A percentile compares a stretch with the other conserved stretches of the same genome.
These are phyloP conservation scores for Drosophila jambulina DNA, from an alignment of 1,140 invertebrate genomes.

Conservation along the genomic window DNA sequence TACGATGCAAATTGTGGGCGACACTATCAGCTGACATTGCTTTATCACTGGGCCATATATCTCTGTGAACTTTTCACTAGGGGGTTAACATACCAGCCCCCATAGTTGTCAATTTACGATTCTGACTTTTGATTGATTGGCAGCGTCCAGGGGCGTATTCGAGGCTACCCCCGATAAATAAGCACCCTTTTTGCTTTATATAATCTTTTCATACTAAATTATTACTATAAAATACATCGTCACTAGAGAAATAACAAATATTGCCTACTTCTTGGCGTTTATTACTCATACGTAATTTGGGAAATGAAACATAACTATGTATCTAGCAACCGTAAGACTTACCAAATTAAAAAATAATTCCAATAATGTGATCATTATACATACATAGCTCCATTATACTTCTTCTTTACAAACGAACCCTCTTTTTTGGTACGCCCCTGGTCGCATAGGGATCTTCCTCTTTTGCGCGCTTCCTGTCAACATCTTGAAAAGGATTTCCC, in stretches of 20 bases:
- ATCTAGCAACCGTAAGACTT: neutral
- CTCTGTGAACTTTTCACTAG: conserved; percentile 8
- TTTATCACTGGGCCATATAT: conserved; percentile 46
- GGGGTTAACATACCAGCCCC: neutral
- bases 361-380: too few relatives aligned
- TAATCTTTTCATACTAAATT: too few relatives aligned
- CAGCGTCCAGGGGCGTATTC: conserved; percentile 3
- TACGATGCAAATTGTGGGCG: conserved; percentile 43
- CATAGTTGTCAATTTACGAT: conserved; percentile 25
- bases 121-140: conserved; percentile 39
- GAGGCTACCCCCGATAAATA: too few relatives aligned
- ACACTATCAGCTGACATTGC: conserved; percentile 52
- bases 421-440: neutral
- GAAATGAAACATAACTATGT: neutral
- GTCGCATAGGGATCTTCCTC: neutral
- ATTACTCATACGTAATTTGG: neutral
- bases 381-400: neutral
- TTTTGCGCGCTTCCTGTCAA: conserved; percentile 43
- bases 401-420: neutral
- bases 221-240: neutral
- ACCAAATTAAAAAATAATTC: too few relatives aligned
- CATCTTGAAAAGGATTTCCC: conserved; percentile 21
- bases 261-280: conserved; percentile 5
- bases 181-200: too few relatives aligned
- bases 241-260: too few relatives aligned